These are phyloP conservation scores for Drosophila simulans DNA, from an alignment of 1,140 invertebrate species.

Conservation along the genomic window DNA sequence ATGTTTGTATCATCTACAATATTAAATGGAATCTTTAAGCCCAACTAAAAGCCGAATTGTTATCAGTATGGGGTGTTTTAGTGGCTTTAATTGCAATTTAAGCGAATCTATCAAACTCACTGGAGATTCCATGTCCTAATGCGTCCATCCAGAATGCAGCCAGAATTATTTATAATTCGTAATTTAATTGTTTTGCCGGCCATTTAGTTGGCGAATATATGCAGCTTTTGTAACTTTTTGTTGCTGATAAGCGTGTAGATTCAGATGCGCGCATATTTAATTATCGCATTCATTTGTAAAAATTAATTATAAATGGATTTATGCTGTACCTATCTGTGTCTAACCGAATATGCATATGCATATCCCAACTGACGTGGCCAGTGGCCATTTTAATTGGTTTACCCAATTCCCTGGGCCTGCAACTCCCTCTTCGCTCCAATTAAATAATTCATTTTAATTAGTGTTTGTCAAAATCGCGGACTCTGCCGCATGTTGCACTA, in stretches of 20 bases:
- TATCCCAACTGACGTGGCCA: slow-evolving; percentile 6
- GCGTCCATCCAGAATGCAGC: no score
- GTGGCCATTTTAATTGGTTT: slow-evolving; percentile 41
- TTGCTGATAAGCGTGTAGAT: slow-evolving; percentile 12
- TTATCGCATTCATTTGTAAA: slow-evolving; percentile 56
- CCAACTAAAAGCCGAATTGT: slow-evolving; percentile 2
- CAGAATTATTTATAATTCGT: slow-evolving; percentile 20
- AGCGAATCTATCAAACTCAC: no score
- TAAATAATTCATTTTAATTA: slow-evolving; percentile 66
- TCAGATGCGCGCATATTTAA: slow-evolving; percentile 51
- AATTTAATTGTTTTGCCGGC: slow-evolving; percentile 25
- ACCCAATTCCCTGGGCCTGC: slow-evolving; percentile 8
- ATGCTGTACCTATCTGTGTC: slow-evolving; percentile 30
- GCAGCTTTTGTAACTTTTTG: not conserved
- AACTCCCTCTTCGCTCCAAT: not conserved
- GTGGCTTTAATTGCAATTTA: no score
- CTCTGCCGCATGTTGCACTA: slow-evolving; percentile 20
- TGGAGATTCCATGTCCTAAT: no score
- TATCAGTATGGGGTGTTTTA: no score
- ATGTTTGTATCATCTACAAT: slow-evolving; percentile 9
- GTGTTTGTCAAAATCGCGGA: slow-evolving; percentile 44
- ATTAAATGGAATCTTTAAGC: slow-evolving; percentile 20
- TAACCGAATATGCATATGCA: slow-evolving; percentile 25
- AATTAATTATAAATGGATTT: slow-evolving; percentile 68
- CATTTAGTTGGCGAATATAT: slow-evolving; percentile 14